Evolutionary conservation across 2,113 vertebrate species (phyloP).

Genomic region (Stictonetta naevosa): DNA sequence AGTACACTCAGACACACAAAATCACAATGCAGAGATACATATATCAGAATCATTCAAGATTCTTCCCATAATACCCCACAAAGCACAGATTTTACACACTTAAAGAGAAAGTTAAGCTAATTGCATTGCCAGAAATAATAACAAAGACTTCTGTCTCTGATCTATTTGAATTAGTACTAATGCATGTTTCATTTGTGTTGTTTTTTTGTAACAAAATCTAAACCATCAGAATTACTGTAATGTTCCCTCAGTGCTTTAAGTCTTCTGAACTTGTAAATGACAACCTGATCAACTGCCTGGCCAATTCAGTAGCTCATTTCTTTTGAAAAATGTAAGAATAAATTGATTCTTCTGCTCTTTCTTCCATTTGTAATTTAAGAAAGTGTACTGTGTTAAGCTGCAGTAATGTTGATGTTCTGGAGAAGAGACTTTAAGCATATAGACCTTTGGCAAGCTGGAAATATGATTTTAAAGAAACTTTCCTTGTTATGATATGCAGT

Average conservation of each 20-base stretch:
- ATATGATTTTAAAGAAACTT: neutral
- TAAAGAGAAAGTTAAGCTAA: neutral
- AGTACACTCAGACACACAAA: neutral
- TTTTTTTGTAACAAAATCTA: neutral
- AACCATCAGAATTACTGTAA: neutral
- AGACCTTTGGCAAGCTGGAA: neutral
- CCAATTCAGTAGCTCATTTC: neutral
- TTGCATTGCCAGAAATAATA: neutral
- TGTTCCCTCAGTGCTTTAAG: neutral
- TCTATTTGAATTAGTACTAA: neutral
- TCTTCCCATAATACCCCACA: neutral
- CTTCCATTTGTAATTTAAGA: neutral
- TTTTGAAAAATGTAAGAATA: neutral
- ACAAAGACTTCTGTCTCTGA: neutral
- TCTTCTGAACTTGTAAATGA: neutral
- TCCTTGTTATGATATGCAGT: neutral
- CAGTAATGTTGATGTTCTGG: neutral
- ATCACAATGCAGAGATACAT: neutral
- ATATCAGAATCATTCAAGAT: neutral
- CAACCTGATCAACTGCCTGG: neutral
- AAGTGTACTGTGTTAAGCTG: neutral
- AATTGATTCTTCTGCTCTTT: neutral
- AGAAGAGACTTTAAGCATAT: neutral
- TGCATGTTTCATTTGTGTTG: neutral
- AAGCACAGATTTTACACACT: neutral